Evolutionary conservation across 2,888 invertebrate genomes (phyloP).

Genomic region (Oasisia sp.): DNA sequence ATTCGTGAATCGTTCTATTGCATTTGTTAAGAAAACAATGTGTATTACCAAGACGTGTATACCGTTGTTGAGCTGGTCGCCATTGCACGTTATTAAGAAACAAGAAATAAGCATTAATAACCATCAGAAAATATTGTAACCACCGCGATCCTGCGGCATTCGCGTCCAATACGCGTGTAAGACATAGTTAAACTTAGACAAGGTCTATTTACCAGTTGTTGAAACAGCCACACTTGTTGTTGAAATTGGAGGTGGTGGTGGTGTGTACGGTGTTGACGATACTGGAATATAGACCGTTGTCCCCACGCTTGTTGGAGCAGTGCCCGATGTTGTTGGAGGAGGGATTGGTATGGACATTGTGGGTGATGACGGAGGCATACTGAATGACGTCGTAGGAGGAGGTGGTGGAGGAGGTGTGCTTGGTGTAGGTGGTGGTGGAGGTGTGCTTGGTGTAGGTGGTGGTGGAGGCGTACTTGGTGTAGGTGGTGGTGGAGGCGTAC

Average conservation of each 20-base stretch:
- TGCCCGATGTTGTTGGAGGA: background rate
- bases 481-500: background rate
- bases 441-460: background rate
- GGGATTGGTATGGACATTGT: background rate
- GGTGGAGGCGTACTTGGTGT: background rate
- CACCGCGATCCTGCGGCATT: background rate
- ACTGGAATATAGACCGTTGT: background rate
- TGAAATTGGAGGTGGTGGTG: background rate
- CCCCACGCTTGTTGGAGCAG: background rate
- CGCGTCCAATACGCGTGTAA: background rate
- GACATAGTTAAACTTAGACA: background rate
- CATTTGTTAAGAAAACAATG: no score
- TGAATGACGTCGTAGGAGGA: background rate
- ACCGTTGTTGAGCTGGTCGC: no score
- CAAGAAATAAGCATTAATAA: background rate
- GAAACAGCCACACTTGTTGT: background rate
- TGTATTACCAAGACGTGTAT: no score
- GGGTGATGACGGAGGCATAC: background rate
- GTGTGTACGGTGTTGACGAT: slow-evolving; percentile 8
- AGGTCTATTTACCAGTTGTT: background rate
- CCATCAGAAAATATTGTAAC: background rate
- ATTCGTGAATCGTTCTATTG: no score
- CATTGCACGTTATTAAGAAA: background rate
- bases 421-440: slow-evolving; percentile 14
- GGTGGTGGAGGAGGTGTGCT: background rate